phyloP scores from a whole-genome alignment of 2,888 invertebrate genomes.

The Dione vanillae region DNA sequence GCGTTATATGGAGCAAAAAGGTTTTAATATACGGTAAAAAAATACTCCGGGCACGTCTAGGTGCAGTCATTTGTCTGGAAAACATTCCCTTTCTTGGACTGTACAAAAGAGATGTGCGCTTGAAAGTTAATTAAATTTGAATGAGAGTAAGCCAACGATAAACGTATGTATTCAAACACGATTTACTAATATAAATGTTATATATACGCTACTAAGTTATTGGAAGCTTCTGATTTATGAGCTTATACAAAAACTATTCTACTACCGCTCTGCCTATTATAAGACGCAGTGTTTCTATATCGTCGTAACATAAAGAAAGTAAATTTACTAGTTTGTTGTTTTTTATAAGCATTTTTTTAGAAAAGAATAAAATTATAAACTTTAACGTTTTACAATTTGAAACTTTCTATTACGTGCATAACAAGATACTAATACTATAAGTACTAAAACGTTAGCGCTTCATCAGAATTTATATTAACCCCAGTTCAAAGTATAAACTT shows the following conservation, averaged over 20 bases:
- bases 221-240: not conserved
- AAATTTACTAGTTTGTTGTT: no score
- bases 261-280: no score
- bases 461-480: slow-evolving; percentile 28
- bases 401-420: slow-evolving; percentile 2
- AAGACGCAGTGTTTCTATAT: not conserved
- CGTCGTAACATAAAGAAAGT: no score
- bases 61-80: slow-evolving; percentile 61
- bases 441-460: slow-evolving; percentile 9
- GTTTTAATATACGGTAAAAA: slow-evolving; percentile 63
- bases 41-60: slow-evolving; percentile 49
- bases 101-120: slow-evolving; percentile 70
- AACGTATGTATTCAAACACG: slow-evolving; percentile 29
- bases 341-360: no score
- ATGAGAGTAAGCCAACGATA: slow-evolving; percentile 62
- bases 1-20: slow-evolving; percentile 59
- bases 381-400: not conserved
- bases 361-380: not conserved
- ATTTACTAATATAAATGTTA: no score
- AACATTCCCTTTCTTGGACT: slow-evolving; percentile 61
- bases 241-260: not conserved
- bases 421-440: slow-evolving; percentile 16
- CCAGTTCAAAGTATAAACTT: slow-evolving; percentile 9
- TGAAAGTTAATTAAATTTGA: slow-evolving; percentile 79
- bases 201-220: not conserved